Conservation (phyloP, 2,113 vertebrate species). For the Brachionichthys hirsutus region DNA sequence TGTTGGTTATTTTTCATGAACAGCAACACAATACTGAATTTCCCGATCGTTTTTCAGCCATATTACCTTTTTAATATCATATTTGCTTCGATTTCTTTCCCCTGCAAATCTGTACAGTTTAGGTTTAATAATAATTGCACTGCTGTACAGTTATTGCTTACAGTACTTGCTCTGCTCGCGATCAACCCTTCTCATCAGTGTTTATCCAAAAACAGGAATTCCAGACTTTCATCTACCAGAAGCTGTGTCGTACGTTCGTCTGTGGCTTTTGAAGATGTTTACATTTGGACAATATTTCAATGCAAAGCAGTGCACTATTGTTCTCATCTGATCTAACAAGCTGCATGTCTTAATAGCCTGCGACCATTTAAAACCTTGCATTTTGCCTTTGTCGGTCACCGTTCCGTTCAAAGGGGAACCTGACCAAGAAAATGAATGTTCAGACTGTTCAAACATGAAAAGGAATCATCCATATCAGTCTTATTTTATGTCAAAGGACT, state of each 20-base stretch:
- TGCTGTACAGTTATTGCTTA: constrained; percentile 64
- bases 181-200: constrained; percentile 43
- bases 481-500: constrained; percentile 54
- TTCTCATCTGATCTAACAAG: constrained; percentile 52
- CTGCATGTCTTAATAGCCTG: constrained; percentile 75
- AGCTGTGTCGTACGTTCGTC: constrained; percentile 61
- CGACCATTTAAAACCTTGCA: constrained; percentile 55
- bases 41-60: constrained; percentile 22
- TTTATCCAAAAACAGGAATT: constrained; percentile 28
- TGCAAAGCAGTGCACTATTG: constrained; percentile 48
- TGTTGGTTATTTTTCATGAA: constrained; percentile 21
- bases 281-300: constrained; percentile 31
- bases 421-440: constrained; percentile 67
- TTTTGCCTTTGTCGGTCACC: constrained; percentile 66
- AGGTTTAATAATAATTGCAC: constrained; percentile 47
- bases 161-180: constrained; percentile 54
- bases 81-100: constrained; percentile 31
- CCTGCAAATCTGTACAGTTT: constrained; percentile 24
- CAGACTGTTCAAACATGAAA: constrained; percentile 51
- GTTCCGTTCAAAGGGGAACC: constrained; percentile 40
- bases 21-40: constrained; percentile 4
- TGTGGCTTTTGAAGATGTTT: constrained; percentile 48
- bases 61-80: constrained; percentile 20
- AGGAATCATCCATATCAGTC: constrained; percentile 57
- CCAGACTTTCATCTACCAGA: constrained; percentile 20